Evolutionary conservation across 2,888 invertebrate genomes (phyloP), one percentile per base, ranked within the genome.

Genomic region (Nomada lathburiana): DNA sequence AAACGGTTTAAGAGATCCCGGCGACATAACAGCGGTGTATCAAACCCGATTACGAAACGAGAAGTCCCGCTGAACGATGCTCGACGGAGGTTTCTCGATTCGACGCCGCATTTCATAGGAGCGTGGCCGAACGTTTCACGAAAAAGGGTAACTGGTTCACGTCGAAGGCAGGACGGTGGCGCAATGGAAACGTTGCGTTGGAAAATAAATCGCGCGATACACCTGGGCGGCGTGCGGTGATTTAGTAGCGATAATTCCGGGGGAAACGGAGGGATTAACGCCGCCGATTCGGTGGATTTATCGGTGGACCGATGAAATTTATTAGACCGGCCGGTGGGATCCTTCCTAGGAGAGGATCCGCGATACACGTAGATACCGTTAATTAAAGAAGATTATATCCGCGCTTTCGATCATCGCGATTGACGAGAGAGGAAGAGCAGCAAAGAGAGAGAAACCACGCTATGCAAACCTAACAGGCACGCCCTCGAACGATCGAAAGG

Each of bases 361-460:
- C 81, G 82, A 69, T 80, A 73, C 73, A 74, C 79, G 76, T 42
- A 65, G 81, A 57, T 75, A 71, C 59, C 83, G 82, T 83, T 83
- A 82, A 83, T 83, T 83, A 83, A 83, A 82, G 83, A 75, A 75
- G 83, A 82, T 82, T 83, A 83, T 78, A 83, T 83, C 83, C 82
- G 69, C 64, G 77, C 74, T 60, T 82, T 71, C 68, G 82, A 77
- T 77, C 67, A 77, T 81, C 74, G 67, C 70, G 77, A 83, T 74
- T 65, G 36, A 50, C 42, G 42, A n/a, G 55, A 67, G 20, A 23
- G 18, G 23, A 29, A 47, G 13, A 63, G 52, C 18, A 20, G 9
- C 16, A n/a, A 20, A 47, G 23, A 18, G 2, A 44, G 44, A 52
- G 29, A 18, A 57, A 13, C 57, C 26, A 64, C 55, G 64, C 53